Base-by-base conservation (phyloP, 2,797 vertebrate species). In the Lacerta viridis region DNA sequence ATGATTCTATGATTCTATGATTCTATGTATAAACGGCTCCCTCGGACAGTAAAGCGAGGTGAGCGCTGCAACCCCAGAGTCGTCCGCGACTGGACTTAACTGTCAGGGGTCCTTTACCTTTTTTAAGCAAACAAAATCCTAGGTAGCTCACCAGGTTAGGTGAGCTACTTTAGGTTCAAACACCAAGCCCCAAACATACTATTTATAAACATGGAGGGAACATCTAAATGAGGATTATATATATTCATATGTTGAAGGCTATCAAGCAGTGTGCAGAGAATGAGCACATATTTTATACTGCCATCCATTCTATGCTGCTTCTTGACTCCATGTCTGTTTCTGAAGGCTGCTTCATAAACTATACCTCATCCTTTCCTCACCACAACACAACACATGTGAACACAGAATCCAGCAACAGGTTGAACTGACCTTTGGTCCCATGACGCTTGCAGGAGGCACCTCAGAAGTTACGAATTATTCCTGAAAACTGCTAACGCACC, bases 391-490 rank as follows among this genome's bases (percentile, higher is more conserved):
- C 25, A 23, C n/a, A 68, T 23, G 11, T 76, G 78, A 55, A 75
- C 80, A 85, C 11, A 33, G n/a, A 18, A 7, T 81, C 50, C n/a
- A 75, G 61, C 39, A n/a, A 39, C 27, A 50, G n/a, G 61, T 68
- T n/a, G 55, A 68, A 81, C 33, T 55, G 71, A 85, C 43, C 41
- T 68, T 66, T 39, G 79, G 17, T 66, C 36, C 41, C 50, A 11
- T 11, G 33, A 81, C 5, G 7, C 23, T 13, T 33, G 76, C 18
- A 15, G 50, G 55, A 59, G 39, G 59, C 85, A 64, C 41, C 89
- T 87, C 83, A 64, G 68, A 88, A 92, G 36, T 43, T 89, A 46
- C 72, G 46, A 79, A 89, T 87, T 71, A 77, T 3, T 66, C n/a
- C n/a, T 78, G 7, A 3, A 85, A 7, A 59, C 90, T 76, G 36